Base-by-base conservation (phyloP, 2,797 vertebrate genomes). In the Linurgus olivaceus region DNA sequence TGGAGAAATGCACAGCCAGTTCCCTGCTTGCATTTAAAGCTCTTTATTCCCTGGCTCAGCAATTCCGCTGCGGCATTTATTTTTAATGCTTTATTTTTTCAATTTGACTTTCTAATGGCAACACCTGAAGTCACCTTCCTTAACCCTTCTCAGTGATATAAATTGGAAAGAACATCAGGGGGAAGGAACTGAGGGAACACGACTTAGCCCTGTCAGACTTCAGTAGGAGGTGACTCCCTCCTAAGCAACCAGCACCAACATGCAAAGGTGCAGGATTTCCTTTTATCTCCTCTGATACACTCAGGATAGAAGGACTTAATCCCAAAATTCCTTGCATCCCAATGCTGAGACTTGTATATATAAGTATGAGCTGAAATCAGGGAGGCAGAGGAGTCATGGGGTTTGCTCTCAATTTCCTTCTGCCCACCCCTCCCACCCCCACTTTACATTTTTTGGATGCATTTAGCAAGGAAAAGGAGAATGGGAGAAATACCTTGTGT, bases 1-100 rank as follows among this genome's bases (percentile, higher is more conserved):
- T 28, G 37, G 57, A 67, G 87, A 67, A 76, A 57, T 29, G 62
- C 75, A 71, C 2, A 7, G 66, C 48, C 52, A 52, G 54, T 80
- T 92, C 85, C 88, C 83, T 47, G 23, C 21, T 87, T 90, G 84
- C 91, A 84, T 86, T 91, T 94, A 76, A 96, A 97, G 89, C 78
- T 66, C 86, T 79, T 86, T 44, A 84, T 91, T 95, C 92, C 68
- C 86, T 88, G 88, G 65, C 82, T 96, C 95, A 97, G 95, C 95
- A 95, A 13, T 81, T 96, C 86, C 0, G 0, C 68, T 17, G 17
- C 29, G 3, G 74, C 74, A n/a, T 91, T 93, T 95, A 90, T 92
- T 90, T 96, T 92, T 93, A 92, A 91, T 90, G 83, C 70, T 93
- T 92, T 84, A 86, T 68, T 88, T 88, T 68, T 65, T 67, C 55